Conservation (phyloP, 2,113 vertebrate genomes). For the Menura novaehollandiae region DNA sequence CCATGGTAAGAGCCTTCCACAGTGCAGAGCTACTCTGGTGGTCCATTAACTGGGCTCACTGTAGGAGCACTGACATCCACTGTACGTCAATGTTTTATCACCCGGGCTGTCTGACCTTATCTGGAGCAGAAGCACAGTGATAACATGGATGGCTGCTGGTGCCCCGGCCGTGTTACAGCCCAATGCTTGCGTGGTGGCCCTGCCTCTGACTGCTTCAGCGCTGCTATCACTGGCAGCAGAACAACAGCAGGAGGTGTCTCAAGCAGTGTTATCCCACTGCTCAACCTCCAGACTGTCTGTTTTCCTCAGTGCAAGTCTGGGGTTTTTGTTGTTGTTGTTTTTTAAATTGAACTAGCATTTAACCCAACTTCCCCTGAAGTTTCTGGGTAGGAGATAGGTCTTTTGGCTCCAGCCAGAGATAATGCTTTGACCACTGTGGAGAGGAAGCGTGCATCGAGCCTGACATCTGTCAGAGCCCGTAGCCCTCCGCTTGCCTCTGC, state of each 20-base stretch:
- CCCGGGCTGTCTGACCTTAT: background rate
- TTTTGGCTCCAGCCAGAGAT: background rate
- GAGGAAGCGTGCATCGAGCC: background rate
- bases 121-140: background rate
- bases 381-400: background rate
- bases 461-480: background rate
- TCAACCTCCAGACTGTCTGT: background rate
- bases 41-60: accelerated
- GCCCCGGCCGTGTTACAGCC: accelerated
- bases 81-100: accelerated
- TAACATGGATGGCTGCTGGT: background rate
- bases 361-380: background rate
- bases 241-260: background rate
- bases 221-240: background rate
- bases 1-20: background rate
- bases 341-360: background rate
- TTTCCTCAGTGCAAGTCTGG: background rate
- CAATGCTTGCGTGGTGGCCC: accelerated
- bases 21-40: background rate
- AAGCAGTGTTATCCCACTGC: background rate
- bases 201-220: background rate
- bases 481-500: background rate
- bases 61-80: background rate
- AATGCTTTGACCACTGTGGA: background rate
- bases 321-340: background rate